These are phyloP conservation scores for Penaeus monodon DNA, from an alignment of 2,888 invertebrate genomes.

Conservation along the genomic window DNA sequence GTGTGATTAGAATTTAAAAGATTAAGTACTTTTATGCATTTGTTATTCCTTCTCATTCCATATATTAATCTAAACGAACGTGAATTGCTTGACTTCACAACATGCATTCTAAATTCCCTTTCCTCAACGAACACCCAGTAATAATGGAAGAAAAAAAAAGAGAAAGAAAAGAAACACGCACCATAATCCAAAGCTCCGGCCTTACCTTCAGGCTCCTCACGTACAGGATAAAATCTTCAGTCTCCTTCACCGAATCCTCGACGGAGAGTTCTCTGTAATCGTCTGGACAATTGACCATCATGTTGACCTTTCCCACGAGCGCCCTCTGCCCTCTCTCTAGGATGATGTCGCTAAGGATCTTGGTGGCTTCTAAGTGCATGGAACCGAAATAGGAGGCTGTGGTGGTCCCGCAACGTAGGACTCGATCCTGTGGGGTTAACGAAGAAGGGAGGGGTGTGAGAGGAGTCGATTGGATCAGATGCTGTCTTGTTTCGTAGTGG, in stretches of 20 bases:
- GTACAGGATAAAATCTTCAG: constrained; percentile 37
- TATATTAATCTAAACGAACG: too few relatives aligned
- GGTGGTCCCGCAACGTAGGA: constrained; percentile 86
- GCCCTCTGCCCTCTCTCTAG: constrained; percentile 82
- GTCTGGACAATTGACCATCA: constrained; percentile 74
- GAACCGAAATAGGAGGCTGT: constrained; percentile 90
- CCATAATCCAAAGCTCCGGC: too few relatives aligned
- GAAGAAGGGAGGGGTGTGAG: too few relatives aligned
- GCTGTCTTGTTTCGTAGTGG: too few relatives aligned
- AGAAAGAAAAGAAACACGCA: too few relatives aligned
- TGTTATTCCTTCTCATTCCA: too few relatives aligned
- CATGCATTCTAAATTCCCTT: too few relatives aligned
- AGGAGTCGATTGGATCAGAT: background rate
- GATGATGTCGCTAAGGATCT: constrained; percentile 79
- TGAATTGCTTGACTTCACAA: too few relatives aligned
- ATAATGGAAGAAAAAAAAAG: too few relatives aligned
- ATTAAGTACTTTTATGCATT: too few relatives aligned
- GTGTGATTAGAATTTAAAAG: too few relatives aligned
- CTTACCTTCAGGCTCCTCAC: constrained; percentile 21
- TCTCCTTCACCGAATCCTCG: constrained; percentile 26
- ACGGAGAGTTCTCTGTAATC: constrained; percentile 68
- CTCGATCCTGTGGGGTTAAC: constrained; percentile 71
- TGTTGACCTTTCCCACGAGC: constrained; percentile 88
- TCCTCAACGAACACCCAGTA: too few relatives aligned
- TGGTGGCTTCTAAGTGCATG: constrained; percentile 79